Base-by-base conservation (phyloP, 2,888 invertebrate genomes). In the Philonicus albiceps region DNA sequence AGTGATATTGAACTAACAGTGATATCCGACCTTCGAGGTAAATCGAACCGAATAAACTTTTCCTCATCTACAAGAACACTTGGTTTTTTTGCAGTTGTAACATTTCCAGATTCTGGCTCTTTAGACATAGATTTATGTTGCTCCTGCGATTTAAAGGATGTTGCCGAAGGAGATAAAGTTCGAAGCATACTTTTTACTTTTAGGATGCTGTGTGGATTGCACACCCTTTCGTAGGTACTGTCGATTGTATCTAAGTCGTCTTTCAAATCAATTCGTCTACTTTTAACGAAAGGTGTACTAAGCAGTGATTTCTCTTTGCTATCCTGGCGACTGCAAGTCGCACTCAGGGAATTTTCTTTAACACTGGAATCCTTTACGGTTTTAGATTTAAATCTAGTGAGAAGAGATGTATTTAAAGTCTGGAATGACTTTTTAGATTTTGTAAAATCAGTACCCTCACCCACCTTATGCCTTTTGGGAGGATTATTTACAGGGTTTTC, bases 381-480 rank as follows among this genome's bases (percentile, higher is more conserved):
- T 80, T 43, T 73, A 81, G 84, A 55, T 74, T 86, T 87, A 37
- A 87, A 87, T 80, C 76, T 83, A 1, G 88, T 87, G 19, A 87
- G 72, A 16, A 87, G 81, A 27, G 87, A 80, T 6, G 73, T n/a
- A 64, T 87, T 87, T 27, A 87, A 22, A 4, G 76, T 40, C 11
- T 85, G 22, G 3, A 78, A 8, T 5, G 81, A 37, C 31, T 84
- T 86, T 80, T 83, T 76, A 53, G 37, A 34, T 5, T 34, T 37
- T 74, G n/a, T 2, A 37, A 76, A 64, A 72, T 88, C 87, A 72
- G 74, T 85, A 3, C 30, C 72, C 30, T 88, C 88, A 16, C 73
- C 84, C 27, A 89, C 40, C 78, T 86, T 88, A 1, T 88, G 86
- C 40, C 88, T 88, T 80, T 89, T 89, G 13, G 85, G 87, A 0